Evolutionary conservation across 2,797 vertebrate species (phyloP).

Genomic region (Manis crassicaudata): DNA sequence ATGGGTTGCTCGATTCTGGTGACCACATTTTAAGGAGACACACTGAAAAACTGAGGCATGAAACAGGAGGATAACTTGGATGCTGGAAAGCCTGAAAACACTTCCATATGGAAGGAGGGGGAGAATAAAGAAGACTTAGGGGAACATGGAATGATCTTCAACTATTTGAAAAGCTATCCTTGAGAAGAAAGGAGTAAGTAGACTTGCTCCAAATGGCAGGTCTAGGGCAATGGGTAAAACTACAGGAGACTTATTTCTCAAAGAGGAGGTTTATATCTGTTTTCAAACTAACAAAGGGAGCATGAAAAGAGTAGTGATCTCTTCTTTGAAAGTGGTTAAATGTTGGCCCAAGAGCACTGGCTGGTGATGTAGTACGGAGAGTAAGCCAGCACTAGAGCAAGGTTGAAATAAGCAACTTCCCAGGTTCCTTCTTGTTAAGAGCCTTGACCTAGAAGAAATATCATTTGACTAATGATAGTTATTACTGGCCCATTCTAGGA

Average conservation of each 20-base stretch:
- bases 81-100: background rate
- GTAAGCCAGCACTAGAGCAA: background rate
- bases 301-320: background rate
- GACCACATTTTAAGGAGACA: background rate
- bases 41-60: background rate
- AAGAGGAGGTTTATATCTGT: slow-evolving; percentile 19
- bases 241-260: background rate
- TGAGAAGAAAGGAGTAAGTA: background rate
- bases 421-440: background rate
- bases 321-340: background rate
- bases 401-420: background rate
- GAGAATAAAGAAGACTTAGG: background rate
- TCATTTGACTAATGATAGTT: background rate
- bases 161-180: background rate
- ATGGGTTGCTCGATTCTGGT: background rate
- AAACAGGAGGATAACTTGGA: background rate
- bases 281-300: background rate
- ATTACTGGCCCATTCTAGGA: background rate
- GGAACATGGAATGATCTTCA: background rate
- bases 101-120: background rate
- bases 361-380: background rate
- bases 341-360: background rate
- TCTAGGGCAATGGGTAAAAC: background rate
- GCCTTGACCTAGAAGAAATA: background rate
- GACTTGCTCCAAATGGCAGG: background rate